Conservation (phyloP, 2,888 invertebrate species). For the Synergus umbraculus region DNA sequence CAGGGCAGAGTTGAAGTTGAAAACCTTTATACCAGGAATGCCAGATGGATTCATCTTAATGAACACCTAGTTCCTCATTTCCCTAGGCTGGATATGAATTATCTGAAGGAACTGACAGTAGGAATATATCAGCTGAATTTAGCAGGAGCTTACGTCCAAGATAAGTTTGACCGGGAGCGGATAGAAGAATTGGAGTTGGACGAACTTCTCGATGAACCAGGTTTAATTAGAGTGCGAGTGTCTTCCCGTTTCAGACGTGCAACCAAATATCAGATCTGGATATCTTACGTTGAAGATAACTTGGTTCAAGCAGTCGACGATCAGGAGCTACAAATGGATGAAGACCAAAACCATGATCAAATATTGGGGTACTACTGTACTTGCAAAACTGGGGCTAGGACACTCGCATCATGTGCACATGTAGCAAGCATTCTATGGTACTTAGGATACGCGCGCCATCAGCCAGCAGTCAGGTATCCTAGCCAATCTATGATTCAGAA, state of each 20-base stretch:
- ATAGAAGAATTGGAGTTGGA: constrained; percentile 21
- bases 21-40: constrained; percentile 4
- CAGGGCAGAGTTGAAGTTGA: constrained; percentile 35
- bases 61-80: constrained; percentile 19
- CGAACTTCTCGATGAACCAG: constrained; percentile 25
- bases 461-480: background rate
- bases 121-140: constrained; percentile 45
- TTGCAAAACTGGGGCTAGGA: too few relatives aligned
- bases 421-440: background rate
- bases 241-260: constrained; percentile 12
- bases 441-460: background rate
- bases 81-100: constrained; percentile 38
- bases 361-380: background rate
- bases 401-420: background rate
- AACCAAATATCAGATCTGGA: constrained; percentile 23
- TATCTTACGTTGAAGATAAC: background rate
- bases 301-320: background rate
- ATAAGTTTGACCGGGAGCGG: constrained; percentile 28
- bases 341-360: background rate
- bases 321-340: background rate
- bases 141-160: constrained; percentile 47
- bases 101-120: constrained; percentile 47
- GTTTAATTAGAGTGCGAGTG: constrained; percentile 21
- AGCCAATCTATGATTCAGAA: background rate
- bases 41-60: constrained; percentile 21